Evolutionary conservation across 2,888 invertebrate genomes (phyloP), one percentile per base, ranked within the genome.

Genomic region (Acronicta aceris): DNA sequence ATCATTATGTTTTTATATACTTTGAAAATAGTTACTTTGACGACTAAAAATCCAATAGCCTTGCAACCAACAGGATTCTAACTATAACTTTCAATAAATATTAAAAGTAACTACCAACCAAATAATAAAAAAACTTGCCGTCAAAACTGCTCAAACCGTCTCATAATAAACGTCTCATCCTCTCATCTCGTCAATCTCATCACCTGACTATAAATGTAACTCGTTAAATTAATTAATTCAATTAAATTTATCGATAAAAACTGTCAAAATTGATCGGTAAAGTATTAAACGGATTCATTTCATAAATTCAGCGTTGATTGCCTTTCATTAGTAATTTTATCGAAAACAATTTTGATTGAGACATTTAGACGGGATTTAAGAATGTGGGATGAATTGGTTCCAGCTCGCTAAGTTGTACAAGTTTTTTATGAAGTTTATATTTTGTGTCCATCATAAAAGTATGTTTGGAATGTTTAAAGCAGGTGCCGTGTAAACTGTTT

Each of bases 161-260:
- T 10, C 10, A 30, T 30, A 5, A 9, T 30, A 8, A 30, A 7
- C 30, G 30, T 30, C 30, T 27, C 30, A 30, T 10, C 30, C 9
- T 30, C 30, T 27, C 30, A 30, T 10, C 30, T 30, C 9, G 10
- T 10, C 30, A 10, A 59, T 16, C 67, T 58, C 61, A 53, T 55
- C 68, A 16, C 45, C 65, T 53, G 65, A 54, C 62, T 38, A 51
- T 45, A 60, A 52, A 53, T 38, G 52, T 56, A 68, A 50, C 58
- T 74, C 60, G 62, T 71, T 74, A 53, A 64, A 62, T 66, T 71
- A 64, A 75, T 72, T 62, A 75, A 66, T 75, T 75, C 69, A 72
- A 69, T 72, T 69, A 65, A 69, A 75, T 42, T 56, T 38, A 62
- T 58, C 46, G 57, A 75, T 68, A 64, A 64, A 74, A 66, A 56